Evolutionary conservation across 2,113 vertebrate species (phyloP).

Genomic region (Bettongia penicillata): DNA sequence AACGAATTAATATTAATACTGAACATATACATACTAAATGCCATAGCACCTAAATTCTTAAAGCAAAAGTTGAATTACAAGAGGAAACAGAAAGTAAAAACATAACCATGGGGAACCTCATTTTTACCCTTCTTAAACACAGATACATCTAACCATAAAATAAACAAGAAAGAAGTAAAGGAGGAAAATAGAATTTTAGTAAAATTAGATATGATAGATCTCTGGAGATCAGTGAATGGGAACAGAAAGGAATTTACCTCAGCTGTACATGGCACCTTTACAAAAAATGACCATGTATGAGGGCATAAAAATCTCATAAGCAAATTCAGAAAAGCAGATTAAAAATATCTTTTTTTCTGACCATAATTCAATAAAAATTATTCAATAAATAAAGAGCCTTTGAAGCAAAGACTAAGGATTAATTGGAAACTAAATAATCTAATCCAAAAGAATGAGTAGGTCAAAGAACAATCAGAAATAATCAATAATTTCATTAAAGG

Average conservation of each 20-base stretch:
- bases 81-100: neutral
- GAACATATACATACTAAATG: neutral
- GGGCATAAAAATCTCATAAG: neutral
- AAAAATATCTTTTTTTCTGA: neutral
- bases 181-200: neutral
- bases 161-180: neutral
- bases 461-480: neutral
- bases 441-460: neutral
- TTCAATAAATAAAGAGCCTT: neutral
- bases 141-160: too few relatives aligned
- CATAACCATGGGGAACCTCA: neutral
- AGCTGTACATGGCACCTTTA: neutral
- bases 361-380: neutral
- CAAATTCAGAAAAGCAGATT: neutral
- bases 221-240: neutral
- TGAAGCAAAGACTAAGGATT: neutral
- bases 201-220: neutral
- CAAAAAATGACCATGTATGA: neutral
- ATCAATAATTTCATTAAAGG: neutral
- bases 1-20: neutral
- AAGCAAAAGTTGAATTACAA: neutral
- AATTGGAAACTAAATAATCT: neutral
- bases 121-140: neutral
- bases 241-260: neutral
- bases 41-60: neutral